phyloP scores from a whole-genome alignment of 2,888 invertebrate species.

The Phrixothrix hirtus region DNA sequence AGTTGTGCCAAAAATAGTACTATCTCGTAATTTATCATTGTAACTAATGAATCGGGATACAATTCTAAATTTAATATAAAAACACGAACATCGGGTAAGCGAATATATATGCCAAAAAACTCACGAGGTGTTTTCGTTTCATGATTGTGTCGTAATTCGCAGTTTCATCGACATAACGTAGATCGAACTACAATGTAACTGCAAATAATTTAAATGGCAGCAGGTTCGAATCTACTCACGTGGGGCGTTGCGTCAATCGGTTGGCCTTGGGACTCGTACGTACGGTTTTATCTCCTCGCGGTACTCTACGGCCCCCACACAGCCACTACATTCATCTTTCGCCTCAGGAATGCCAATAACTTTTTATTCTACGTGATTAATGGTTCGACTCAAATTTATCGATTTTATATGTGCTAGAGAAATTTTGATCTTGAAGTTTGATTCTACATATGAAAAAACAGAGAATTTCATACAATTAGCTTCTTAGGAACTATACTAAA shows the following conservation, averaged over 20 bases:
- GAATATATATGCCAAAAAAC: background rate
- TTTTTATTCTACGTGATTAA: slow-evolving; percentile 25
- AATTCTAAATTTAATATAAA: background rate
- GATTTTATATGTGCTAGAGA: slow-evolving; percentile 12
- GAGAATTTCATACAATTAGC: background rate
- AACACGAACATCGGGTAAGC: background rate
- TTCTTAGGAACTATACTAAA: slow-evolving; percentile 16
- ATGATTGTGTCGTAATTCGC: slow-evolving; percentile 26
- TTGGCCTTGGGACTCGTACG: slow-evolving; percentile 24
- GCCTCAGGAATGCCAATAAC: slow-evolving; percentile 25
- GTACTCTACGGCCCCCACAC: slow-evolving; percentile 11
- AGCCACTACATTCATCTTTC: slow-evolving; percentile 24
- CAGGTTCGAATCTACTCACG: slow-evolving; percentile 22
- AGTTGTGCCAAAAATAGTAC: slow-evolving; percentile 2
- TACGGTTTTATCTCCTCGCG: slow-evolving; percentile 13
- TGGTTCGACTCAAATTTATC: slow-evolving; percentile 24
- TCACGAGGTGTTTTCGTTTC: slow-evolving; percentile 16
- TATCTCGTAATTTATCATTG: slow-evolving; percentile 3
- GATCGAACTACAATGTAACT: background rate
- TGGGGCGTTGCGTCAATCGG: slow-evolving; percentile 25
- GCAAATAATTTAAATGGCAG: slow-evolving; percentile 27
- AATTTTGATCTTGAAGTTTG: slow-evolving; percentile 4
- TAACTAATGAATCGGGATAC: background rate
- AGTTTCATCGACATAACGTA: slow-evolving; percentile 18
- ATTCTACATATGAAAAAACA: slow-evolving; percentile 5